Evolutionary conservation across 2,888 invertebrate species (phyloP), one percentile per base, ranked within the genome.

Genomic region (Girardia tigrina): DNA sequence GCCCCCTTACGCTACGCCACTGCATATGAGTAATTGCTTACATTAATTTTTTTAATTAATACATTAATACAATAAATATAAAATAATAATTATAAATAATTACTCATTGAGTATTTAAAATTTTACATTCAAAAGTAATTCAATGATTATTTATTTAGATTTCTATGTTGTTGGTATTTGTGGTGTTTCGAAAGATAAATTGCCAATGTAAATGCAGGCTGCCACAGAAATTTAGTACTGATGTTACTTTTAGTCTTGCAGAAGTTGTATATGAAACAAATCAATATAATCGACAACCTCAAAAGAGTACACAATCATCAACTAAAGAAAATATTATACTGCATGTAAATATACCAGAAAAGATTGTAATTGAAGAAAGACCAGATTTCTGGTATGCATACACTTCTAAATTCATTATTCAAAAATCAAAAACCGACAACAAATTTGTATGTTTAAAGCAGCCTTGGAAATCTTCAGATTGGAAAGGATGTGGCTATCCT

Each of bases 351-450:
- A 56, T 56, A 23, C 20, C 8, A 2, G n/a, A 20, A 4, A n/a
- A n/a, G 4, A 56, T 56, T 12, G 56, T 56, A 4, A 56, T 56
- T 56, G 56, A 56, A 56, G 56, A 56, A 56, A 56, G 56, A 56
- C 4, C n/a, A 56, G 56, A 56, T 8, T 56, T 56, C 23, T 56
- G 56, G 56, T 23, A 56, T 20, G 56, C 56, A 20, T 56, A 56
- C n/a, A 56, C 56, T 20, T 6, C n/a, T 2, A 56, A 56, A 20
- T 56, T 56, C n/a, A 56, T 56, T 8, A 56, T 56, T 56, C 56
- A 56, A 56, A 56, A 56, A 56, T 56, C 56, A n/a, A 56, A 56
- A 56, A 20, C 56, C 23, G n/a, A 56, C 4, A 56, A 56, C 23
- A 56, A 56, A 8, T 4, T 12, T 56, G n/a, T 8, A 20, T 56